phyloP scores from a whole-genome alignment of 2,888 invertebrate genomes.

The Brachynemurus nebulosus region DNA sequence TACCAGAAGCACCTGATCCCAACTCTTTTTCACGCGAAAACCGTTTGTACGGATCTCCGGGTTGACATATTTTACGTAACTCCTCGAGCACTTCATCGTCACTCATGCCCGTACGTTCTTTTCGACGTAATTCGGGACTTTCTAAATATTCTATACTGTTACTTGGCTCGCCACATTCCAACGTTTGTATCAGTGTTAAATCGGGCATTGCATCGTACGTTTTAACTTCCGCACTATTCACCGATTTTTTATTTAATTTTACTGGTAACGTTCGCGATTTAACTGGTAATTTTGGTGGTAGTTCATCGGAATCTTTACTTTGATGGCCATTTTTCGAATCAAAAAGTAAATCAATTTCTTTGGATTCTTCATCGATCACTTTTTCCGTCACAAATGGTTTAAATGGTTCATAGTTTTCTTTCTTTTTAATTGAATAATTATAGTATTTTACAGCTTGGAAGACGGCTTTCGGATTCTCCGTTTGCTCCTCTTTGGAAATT shows the following conservation, averaged over 20 bases:
- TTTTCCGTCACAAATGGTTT: slow-evolving; percentile 73
- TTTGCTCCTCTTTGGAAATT: slow-evolving; percentile 75
- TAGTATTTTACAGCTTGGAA: slow-evolving; percentile 84
- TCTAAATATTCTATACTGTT: slow-evolving; percentile 32
- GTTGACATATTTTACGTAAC: slow-evolving; percentile 63
- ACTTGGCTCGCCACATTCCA: slow-evolving; percentile 27
- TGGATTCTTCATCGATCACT: slow-evolving; percentile 68
- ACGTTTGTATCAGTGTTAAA: neutral
- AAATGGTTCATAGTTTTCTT: slow-evolving; percentile 49
- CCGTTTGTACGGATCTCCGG: slow-evolving; percentile 64
- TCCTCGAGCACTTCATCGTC: slow-evolving; percentile 68
- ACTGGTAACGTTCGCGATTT: slow-evolving; percentile 6
- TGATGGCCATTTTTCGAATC: slow-evolving; percentile 58
- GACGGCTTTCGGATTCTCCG: slow-evolving; percentile 80
- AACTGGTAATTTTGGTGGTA: slow-evolving; percentile 6
- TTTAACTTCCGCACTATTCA: neutral
- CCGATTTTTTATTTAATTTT: neutral
- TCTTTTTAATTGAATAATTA: slow-evolving; percentile 75
- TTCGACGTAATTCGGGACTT: slow-evolving; percentile 44
- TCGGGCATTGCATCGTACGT: slow-evolving; percentile 3
- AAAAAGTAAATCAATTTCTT: slow-evolving; percentile 63
- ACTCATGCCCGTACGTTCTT: slow-evolving; percentile 40
- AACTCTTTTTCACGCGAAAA: slow-evolving; percentile 72
- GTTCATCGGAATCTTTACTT: slow-evolving; percentile 36
- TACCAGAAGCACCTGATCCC: slow-evolving; percentile 86